These are phyloP conservation scores for Agelaius phoeniceus DNA, from an alignment of 2,113 vertebrate species.

Conservation along the genomic window DNA sequence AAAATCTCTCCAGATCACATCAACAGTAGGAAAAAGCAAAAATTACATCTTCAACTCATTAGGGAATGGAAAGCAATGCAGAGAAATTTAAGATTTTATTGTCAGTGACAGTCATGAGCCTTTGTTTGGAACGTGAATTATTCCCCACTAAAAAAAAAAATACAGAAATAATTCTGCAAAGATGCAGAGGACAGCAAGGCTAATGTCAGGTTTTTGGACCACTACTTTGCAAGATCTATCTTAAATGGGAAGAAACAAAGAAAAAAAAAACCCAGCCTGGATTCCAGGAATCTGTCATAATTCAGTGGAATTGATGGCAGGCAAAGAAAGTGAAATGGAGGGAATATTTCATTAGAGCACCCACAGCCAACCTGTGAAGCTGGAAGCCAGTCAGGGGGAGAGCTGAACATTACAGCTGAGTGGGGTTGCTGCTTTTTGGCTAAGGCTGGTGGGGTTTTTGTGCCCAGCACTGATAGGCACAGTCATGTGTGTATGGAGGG, in stretches of 20 bases:
- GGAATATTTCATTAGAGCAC: background rate
- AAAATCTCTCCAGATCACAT: background rate
- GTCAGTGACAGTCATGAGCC: background rate
- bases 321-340: background rate
- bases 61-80: background rate
- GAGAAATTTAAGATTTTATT: background rate
- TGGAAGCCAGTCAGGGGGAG: background rate
- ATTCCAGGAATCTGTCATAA: background rate
- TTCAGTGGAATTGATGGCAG: background rate
- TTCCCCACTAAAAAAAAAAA: background rate
- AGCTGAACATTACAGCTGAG: background rate
- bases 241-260: background rate
- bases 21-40: background rate
- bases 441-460: background rate
- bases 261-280: background rate
- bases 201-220: background rate
- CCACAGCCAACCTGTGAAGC: background rate
- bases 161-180: background rate
- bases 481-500: background rate
- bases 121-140: background rate
- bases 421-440: background rate
- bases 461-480: background rate
- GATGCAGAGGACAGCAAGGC: background rate
- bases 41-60: constrained; percentile 1
- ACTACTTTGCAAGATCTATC: background rate